Evolutionary conservation across 2,113 vertebrate species (phyloP), one percentile per base, ranked within the genome.

Genomic region (Nannospalax galili): DNA sequence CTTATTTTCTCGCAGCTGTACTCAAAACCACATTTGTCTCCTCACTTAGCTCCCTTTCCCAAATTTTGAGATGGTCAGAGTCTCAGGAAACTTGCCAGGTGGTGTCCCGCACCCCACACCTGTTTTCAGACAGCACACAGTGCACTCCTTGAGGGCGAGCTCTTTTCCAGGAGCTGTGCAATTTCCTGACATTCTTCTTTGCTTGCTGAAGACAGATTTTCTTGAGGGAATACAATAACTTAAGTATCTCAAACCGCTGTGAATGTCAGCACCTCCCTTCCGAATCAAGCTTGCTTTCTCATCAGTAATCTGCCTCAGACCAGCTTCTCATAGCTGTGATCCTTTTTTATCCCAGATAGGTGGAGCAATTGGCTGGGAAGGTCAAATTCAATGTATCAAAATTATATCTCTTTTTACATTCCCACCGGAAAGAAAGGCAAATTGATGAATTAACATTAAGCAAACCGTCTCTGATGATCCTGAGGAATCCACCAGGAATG

Each of bases 151-250:
- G 84, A 97, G 93, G 90, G 90, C 95, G 87, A 97, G 91, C 75
- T 96, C 45, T 91, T 96, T 93, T 92, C 56, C 6, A 93, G 92
- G 88, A 90, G 92, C 85, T 9, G 1, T 81, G 77, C 81, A 92
- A 95, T 97, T 93, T 95, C 88, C 85, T 95, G 88, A 91, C 88
- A 93, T 95, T 92, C 94, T 94, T 92, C 81, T 88, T 94, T 79
- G 69, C 82, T 88, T 93, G 88, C 84, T 92, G 88, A 97, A 90
- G 92, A 88, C 7, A 93, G 88, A 95, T 75, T 90, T 75, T 95
- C 84, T 89, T 91, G 72, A 93, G 72, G 95, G 30, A 95, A 40
- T 75, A 92, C 80, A 94, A 48, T 86, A 93, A 72, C 88, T 90
- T 87, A 91, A 95, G 90, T 81, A 95, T 92, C 90, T 94, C 89